Evolutionary conservation across 1,140 invertebrate genomes (phyloP), one percentile per base, ranked within the genome.

Genomic region (Drosophila eugracilis): DNA sequence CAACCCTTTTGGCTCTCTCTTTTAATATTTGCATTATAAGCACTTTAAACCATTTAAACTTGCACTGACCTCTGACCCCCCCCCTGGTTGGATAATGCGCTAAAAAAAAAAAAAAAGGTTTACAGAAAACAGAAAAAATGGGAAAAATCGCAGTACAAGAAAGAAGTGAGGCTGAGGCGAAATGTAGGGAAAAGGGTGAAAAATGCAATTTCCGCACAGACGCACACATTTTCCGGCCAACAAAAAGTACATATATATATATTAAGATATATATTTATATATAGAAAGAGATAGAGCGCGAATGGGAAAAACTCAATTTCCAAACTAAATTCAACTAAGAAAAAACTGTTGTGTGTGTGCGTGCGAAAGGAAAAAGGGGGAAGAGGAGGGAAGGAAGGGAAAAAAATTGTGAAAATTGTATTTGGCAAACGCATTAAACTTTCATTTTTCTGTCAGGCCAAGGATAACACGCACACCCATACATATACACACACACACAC

Each of bases 201-300:
- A 85, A 89, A 89, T 90, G 89, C 84, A 90, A 90, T 90, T 90
- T 90, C 89, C 89, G 84, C 84, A 83, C 89, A 89, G 80, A 89
- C 88, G 89, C 77, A 90, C 88, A 89, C 83, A 90, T 83, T 90
- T 90, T 88, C 88, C 77, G 83, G 78, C 80, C 88, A 81, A 65
- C 30, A 62, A 49, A 75, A 47, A 9, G 19, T 37, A 36, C 44
- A 58, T 24, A 52, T 50, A 49, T 37, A 59, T 44, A 30, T 24
- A 54, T 54, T 55, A 21, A 7, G n/a, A 22, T 48, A 53, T 57
- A 62, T 41, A 50, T 59, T 45, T 12, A 52, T 37, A 41, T 48
- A 62, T 32, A 53, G 39, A 47, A 39, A n/a, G 7, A 45, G 60
- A 62, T 41, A 44, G 48, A 47, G 41, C 41, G 71, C 54, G 53